Base-by-base conservation (phyloP, 2,797 vertebrate species). In the Pampus argenteus region DNA sequence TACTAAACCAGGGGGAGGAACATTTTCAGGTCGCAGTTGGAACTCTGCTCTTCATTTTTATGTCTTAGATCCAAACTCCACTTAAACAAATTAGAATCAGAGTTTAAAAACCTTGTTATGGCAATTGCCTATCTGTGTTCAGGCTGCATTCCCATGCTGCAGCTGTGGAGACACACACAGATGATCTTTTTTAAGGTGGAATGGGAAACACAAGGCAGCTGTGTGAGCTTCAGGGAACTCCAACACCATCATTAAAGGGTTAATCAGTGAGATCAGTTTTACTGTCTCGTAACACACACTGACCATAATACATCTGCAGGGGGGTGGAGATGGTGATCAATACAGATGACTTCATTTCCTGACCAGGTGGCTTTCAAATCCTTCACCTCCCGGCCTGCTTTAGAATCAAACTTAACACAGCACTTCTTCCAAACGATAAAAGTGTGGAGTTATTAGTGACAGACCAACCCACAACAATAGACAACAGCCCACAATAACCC, bases 31-130 rank as follows among this genome's bases (percentile, higher is more conserved):
- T 57, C 67, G 47, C 71, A 74, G 66, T 36, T 70, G 74, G 71
- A 75, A 48, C 49, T 44, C 59, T 44, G 51, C 28, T 52, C 34
- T 50, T 52, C 58, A 44, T 14, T 44, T 73, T 58, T 65, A 18
- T 28, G 15, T 69, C 55, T 58, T 31, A 63, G 10, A 66, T 55
- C 49, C 66, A 29, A 66, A 28, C 52, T 26, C 29, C 3, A 18
- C 52, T 23, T 45, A 44, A 25, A 3, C 67, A 64, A 74, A 83
- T 77, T 60, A 60, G 52, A 63, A 49, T 26, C 72, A 74, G 69
- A 72, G 57, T n/a, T 25, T 20, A 49, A 17, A 44, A 45, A 50
- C 20, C 38, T 49, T 6, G 38, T 58, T 18, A 28, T 4, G 36
- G 14, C 6, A 29, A 52, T 64, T 15, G 3, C 26, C 34, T 18